Percentiles rank a stretch among this genome's conserved stretches.
Conservation (phyloP, 2,113 vertebrate genomes). For the Oenanthe oenanthe region DNA sequence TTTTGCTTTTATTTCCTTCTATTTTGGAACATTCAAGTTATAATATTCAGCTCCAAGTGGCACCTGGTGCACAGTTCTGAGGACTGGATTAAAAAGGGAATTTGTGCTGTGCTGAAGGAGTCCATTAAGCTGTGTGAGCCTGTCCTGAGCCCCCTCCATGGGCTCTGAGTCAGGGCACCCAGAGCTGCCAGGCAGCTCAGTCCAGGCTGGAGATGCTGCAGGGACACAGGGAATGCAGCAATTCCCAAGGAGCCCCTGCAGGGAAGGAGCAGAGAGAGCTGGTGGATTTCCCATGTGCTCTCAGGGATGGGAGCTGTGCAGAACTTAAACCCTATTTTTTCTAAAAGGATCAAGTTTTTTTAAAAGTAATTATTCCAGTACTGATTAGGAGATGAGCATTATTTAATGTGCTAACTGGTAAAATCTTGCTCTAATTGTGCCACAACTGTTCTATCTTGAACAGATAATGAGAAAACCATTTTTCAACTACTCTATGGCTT, state of each 20-base stretch:
- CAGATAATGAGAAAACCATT: rapidly evolving
- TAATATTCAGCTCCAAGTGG: constrained; percentile 17
- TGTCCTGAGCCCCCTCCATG: neutral
- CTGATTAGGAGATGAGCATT: neutral
- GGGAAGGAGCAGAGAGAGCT: neutral
- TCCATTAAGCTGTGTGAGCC: neutral
- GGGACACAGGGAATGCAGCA: neutral
- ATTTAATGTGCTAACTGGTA: neutral
- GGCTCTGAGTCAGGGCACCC: neutral
- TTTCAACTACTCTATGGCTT: neutral
- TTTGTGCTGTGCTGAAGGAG: neutral
- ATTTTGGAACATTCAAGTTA: constrained; percentile 6
- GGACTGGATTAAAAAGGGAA: neutral
- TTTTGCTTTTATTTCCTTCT: constrained; percentile 38
- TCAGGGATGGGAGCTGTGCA: neutral
- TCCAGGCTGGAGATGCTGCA: neutral
- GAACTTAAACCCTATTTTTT: neutral
- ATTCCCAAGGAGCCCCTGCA: rapidly evolving
- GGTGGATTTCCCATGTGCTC: neutral
- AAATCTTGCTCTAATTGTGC: neutral
- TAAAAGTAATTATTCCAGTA: neutral
- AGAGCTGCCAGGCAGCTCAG: neutral
- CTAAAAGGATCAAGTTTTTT: neutral
- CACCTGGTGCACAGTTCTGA: neutral
- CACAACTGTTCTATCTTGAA: neutral